Percentiles rank a stretch among this genome's conserved stretches.
These are phyloP conservation scores for Glaucidium brasilianum DNA, from an alignment of 2,113 vertebrate genomes.

Conservation along the genomic window DNA sequence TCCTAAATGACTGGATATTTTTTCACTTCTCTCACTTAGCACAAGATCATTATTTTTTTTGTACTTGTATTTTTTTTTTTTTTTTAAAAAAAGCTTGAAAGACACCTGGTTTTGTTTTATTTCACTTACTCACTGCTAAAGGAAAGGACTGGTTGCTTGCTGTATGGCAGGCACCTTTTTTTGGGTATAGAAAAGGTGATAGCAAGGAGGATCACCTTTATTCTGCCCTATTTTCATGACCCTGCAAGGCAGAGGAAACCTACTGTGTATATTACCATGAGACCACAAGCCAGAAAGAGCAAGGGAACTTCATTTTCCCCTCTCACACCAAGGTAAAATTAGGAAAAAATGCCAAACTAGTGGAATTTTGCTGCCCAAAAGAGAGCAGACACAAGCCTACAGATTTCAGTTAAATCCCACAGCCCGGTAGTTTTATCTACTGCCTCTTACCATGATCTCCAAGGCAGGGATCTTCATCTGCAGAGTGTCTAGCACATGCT, in stretches of 20 bases:
- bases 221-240: not conserved
- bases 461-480: not conserved
- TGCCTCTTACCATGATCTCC: not conserved
- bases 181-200: not conserved
- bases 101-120: not conserved
- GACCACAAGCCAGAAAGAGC: not conserved
- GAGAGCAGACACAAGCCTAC: not conserved
- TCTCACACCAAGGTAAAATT: not conserved
- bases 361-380: not conserved
- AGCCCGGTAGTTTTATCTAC: not conserved
- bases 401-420: not conserved
- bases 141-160: not conserved
- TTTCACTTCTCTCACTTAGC: not conserved
- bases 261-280: not conserved
- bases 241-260: not conserved
- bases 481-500: not conserved
- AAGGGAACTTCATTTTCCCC: not conserved
- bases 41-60: constrained; percentile 21
- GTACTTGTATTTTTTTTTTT: constrained; percentile 1
- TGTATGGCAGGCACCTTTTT: not conserved
- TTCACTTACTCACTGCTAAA: not conserved
- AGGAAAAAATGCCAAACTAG: not conserved
- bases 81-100: not conserved
- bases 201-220: not conserved
- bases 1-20: constrained; percentile 56